Conservation (phyloP, 2,113 vertebrate genomes). For the Chaetodon trifascialis region DNA sequence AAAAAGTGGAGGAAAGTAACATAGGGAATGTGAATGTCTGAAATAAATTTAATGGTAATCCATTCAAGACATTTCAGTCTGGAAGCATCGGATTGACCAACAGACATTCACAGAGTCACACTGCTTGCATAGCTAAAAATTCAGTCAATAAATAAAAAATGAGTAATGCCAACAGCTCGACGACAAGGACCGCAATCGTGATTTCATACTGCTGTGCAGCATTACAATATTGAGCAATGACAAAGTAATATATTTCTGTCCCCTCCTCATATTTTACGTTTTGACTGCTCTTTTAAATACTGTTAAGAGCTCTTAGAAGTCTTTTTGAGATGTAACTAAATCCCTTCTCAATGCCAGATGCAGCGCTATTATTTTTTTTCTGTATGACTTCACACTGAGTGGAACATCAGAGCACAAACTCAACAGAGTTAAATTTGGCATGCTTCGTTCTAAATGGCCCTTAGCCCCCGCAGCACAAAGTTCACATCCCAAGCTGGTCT, state of each 20-base stretch:
- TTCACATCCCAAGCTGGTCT: conserved; percentile 74
- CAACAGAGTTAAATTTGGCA: conserved; percentile 62
- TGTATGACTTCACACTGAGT: conserved; percentile 33
- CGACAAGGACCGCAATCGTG: not conserved
- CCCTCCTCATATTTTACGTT: not conserved
- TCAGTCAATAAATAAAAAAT: not conserved
- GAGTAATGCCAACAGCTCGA: not conserved
- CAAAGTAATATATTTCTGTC: not conserved
- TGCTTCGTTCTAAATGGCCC: conserved; percentile 59
- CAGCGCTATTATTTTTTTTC: conserved; percentile 6
- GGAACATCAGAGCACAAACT: conserved; percentile 59
- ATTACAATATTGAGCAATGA: not conserved
- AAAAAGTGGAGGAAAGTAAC: too few species aligned
- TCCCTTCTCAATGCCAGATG: conserved; percentile 32
- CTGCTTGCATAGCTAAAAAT: not conserved
- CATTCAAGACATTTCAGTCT: not conserved
- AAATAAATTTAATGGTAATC: not conserved
- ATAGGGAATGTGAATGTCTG: not conserved
- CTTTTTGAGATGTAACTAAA: conserved; percentile 9
- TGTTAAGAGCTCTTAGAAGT: not conserved
- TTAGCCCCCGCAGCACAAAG: conserved; percentile 63
- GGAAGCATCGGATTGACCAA: not conserved
- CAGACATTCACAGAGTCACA: not conserved
- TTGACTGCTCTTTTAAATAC: not conserved
- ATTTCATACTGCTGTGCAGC: not conserved